Evolutionary conservation across 2,113 vertebrate species (phyloP).

Genomic region (Hypomesus transpacificus): DNA sequence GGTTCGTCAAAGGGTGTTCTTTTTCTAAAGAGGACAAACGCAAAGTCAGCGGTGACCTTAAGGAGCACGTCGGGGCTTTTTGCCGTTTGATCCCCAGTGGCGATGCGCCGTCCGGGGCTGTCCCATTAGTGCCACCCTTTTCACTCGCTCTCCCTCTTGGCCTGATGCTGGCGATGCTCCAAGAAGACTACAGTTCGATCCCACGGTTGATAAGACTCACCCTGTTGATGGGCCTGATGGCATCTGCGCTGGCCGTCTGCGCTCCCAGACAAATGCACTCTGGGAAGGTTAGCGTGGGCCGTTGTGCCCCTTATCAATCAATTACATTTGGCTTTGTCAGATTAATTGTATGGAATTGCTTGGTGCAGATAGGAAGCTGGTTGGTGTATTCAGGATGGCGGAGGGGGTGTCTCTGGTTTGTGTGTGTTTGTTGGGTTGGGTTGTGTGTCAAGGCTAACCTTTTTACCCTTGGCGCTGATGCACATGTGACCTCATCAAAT

Average conservation of each 20-base stretch:
- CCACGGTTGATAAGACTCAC: conserved; percentile 62
- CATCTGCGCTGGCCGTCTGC: conserved; percentile 66
- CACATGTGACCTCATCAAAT: background rate
- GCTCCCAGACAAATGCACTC: conserved; percentile 57
- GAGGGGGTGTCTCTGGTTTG: conserved; percentile 8
- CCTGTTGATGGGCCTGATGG: conserved; percentile 62
- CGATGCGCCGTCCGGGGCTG: conserved; percentile 72
- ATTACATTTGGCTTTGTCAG: conserved; percentile 70
- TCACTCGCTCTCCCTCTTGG: conserved; percentile 66
- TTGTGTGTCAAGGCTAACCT: conserved; percentile 12
- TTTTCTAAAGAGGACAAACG: conserved; percentile 38
- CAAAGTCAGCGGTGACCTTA: conserved; percentile 71
- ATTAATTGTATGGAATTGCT: conserved; percentile 71
- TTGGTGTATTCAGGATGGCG: conserved; percentile 41
- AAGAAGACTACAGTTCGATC: conserved; percentile 69
- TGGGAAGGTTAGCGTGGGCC: conserved; percentile 40
- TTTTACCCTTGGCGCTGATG: conserved; percentile 43
- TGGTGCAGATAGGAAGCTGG: conserved; percentile 56
- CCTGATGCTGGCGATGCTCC: conserved; percentile 64
- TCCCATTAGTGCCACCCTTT: conserved; percentile 72
- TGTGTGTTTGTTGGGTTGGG: conserved; percentile 5
- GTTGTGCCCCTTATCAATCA: conserved; percentile 63
- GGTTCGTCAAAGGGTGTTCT: conserved; percentile 15
- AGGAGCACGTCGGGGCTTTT: conserved; percentile 54
- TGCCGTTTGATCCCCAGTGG: conserved; percentile 72